phyloP scores from a whole-genome alignment of 2,888 invertebrate genomes.

The Agonopterix subpropinquella region DNA sequence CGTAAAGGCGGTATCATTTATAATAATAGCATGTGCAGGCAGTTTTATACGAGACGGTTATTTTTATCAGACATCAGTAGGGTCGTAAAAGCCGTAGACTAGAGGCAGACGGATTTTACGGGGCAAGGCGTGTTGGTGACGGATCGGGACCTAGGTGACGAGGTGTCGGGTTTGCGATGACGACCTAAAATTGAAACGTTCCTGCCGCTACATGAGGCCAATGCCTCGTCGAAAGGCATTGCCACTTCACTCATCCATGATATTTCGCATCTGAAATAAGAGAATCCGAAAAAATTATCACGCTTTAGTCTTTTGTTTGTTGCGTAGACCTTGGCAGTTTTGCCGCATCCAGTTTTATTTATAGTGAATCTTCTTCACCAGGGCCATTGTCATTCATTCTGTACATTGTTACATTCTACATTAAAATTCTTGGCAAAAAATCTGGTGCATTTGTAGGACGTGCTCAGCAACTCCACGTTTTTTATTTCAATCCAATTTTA shows the following conservation, averaged over 20 bases:
- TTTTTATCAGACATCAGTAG: slow-evolving; percentile 63
- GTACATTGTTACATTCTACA: too few species aligned
- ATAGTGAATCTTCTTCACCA: too few species aligned
- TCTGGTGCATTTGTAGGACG: too few species aligned
- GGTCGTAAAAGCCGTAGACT: slow-evolving; percentile 69
- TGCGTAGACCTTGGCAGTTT: slow-evolving; percentile 4
- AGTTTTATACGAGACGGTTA: slow-evolving; percentile 53
- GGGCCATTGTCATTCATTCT: too few species aligned
- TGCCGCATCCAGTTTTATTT: background rate
- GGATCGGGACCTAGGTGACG: slow-evolving; percentile 47
- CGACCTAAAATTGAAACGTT: slow-evolving; percentile 23
- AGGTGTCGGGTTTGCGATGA: slow-evolving; percentile 26
- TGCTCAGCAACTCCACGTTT: too few species aligned
- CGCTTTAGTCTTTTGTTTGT: too few species aligned
- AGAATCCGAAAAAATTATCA: too few species aligned
- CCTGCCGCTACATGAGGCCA: slow-evolving; percentile 13
- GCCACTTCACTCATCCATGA: too few species aligned
- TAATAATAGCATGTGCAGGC: slow-evolving; percentile 40
- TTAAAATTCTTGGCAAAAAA: too few species aligned
- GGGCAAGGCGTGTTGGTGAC: slow-evolving; percentile 33
- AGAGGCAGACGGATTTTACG: slow-evolving; percentile 67
- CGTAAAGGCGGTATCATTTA: slow-evolving; percentile 42
- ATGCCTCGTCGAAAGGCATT: too few species aligned
- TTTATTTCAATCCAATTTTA: too few species aligned
- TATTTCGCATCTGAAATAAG: too few species aligned